Evolutionary conservation across 2,888 invertebrate species (phyloP).

Genomic region (Diloba caeruleocephala): DNA sequence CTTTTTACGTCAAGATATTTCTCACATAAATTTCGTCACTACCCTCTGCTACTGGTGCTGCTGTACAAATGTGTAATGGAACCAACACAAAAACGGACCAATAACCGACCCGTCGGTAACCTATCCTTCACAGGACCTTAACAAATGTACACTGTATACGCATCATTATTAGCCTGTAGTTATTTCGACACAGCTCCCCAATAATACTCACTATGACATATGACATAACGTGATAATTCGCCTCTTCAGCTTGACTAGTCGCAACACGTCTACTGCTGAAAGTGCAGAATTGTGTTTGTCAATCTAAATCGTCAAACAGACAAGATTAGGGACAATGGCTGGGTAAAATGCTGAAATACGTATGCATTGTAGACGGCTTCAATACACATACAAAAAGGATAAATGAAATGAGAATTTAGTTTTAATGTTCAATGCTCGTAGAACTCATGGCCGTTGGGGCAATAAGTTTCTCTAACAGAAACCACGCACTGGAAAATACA

Average conservation of each 20-base stretch:
- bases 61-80: slow-evolving; percentile 15
- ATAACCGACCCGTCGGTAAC: slow-evolving; percentile 12
- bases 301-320: slow-evolving; percentile 8
- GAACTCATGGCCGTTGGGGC: too few species aligned
- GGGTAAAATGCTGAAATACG: not conserved
- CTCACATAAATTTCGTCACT: not conserved
- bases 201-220: slow-evolving; percentile 23
- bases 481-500: too few species aligned
- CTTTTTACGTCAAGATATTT: too few species aligned
- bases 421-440: too few species aligned
- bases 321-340: slow-evolving; percentile 8
- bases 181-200: slow-evolving; percentile 32
- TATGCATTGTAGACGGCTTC: not conserved
- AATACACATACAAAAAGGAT: too few species aligned
- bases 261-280: slow-evolving; percentile 26
- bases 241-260: slow-evolving; percentile 14
- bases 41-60: not conserved
- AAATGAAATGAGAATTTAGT: too few species aligned
- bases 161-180: slow-evolving; percentile 32
- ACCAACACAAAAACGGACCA: slow-evolving; percentile 17
- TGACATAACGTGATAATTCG: slow-evolving; percentile 16
- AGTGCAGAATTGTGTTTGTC: slow-evolving; percentile 37
- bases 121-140: slow-evolving; percentile 21
- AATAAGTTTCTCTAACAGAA: too few species aligned
- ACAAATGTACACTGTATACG: slow-evolving; percentile 20